Conservation (phyloP, 2,888 invertebrate species). For the Ernsta delagoae region DNA sequence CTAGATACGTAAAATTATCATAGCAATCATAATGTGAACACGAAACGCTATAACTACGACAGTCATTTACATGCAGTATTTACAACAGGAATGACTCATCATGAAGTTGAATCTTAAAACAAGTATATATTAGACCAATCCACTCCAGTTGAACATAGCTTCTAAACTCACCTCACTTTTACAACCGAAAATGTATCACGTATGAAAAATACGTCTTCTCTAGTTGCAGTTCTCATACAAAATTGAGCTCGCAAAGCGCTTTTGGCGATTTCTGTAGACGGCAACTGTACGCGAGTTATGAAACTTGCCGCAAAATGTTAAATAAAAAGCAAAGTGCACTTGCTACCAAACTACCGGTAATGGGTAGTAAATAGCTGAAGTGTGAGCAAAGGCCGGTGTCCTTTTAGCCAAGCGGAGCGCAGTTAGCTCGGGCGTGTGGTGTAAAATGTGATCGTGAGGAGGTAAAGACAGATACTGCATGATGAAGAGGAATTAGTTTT, state of each 20-base stretch:
- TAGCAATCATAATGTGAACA: neutral
- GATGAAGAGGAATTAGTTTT: too few relatives aligned
- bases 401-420: conserved; percentile 25
- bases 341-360: conserved; percentile 26
- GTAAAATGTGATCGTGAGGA: neutral
- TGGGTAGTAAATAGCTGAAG: conserved; percentile 31
- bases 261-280: conserved; percentile 28
- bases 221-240: conserved; percentile 28
- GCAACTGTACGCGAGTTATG: conserved; percentile 13
- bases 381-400: conserved; percentile 30
- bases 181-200: conserved; percentile 12
- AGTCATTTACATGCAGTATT: neutral
- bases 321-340: conserved; percentile 30
- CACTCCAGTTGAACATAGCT: neutral
- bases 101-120: neutral
- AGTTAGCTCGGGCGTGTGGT: conserved; percentile 4
- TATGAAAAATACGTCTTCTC: conserved; percentile 20
- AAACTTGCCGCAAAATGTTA: conserved; percentile 25
- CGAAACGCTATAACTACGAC: neutral
- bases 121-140: neutral
- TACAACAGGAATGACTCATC: neutral
- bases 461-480: neutral
- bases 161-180: neutral
- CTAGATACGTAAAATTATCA: neutral
- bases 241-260: conserved; percentile 32